A percentile compares a stretch with the other conserved stretches of the same genome.
Conservation (phyloP, 1,140 invertebrate species). For the Trichogramma pretiosum region DNA sequence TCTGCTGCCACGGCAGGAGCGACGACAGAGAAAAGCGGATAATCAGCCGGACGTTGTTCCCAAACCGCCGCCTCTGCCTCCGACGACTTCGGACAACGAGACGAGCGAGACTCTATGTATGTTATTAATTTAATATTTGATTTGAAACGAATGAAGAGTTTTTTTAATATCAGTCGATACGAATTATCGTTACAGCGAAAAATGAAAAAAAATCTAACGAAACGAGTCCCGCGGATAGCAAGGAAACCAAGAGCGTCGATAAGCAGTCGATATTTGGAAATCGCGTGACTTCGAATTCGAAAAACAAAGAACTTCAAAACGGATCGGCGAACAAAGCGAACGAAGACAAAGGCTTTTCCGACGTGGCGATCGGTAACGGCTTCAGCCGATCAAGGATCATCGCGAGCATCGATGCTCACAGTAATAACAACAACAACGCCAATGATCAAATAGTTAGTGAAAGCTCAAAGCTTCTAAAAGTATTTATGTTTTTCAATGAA, state of each 20-base stretch:
- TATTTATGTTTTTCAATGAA: background rate
- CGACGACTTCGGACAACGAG: no score
- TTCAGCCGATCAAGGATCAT: background rate
- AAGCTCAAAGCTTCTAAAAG: background rate
- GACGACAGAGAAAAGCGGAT: slow-evolving; percentile 49
- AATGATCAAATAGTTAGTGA: no score
- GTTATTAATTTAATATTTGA: no score
- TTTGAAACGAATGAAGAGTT: no score
- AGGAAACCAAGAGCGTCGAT: slow-evolving; percentile 24
- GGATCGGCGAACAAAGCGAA: no score
- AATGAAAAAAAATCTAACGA: no score
- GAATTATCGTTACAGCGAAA: no score
- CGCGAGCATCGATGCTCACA: no score
- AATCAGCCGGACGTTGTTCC: slow-evolving; percentile 58
- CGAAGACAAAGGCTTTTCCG: background rate
- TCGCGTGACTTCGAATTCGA: background rate
- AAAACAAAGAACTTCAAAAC: background rate
- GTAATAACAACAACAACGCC: no score
- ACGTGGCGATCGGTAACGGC: background rate
- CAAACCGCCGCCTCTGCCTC: slow-evolving; percentile 33
- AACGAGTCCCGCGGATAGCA: slow-evolving; percentile 24
- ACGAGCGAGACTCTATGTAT: no score
- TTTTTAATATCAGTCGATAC: no score
- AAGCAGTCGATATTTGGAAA: background rate
- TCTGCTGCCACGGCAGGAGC: slow-evolving; percentile 55